phyloP scores from a whole-genome alignment of 2,797 vertebrate genomes.

The Babyrousa celebensis region DNA sequence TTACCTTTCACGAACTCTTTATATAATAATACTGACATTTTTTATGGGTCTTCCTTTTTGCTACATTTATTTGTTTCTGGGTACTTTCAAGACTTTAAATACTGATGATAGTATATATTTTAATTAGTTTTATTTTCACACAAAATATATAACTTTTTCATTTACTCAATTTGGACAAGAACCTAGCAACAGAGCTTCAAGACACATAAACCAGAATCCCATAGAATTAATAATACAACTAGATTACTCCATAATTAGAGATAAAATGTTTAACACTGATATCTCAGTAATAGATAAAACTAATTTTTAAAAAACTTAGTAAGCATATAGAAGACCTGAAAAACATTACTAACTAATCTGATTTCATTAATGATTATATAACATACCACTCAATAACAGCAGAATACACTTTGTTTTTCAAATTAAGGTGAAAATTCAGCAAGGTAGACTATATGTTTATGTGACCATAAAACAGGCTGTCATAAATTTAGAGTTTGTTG shows the following conservation, averaged over 20 bases:
- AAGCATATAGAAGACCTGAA: background rate
- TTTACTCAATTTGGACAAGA: background rate
- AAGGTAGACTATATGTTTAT: background rate
- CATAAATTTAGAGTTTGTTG: slow-evolving; percentile 23
- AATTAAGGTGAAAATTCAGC: background rate
- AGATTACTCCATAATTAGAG: background rate
- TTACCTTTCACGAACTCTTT: background rate
- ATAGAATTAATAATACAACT: slow-evolving; percentile 3
- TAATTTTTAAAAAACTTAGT: background rate
- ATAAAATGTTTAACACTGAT: background rate
- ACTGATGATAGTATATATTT: background rate
- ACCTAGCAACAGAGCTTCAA: background rate
- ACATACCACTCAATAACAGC: background rate
- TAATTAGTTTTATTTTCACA: slow-evolving; percentile 45
- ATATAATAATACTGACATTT: background rate
- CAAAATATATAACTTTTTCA: background rate
- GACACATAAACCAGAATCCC: background rate
- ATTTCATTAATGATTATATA: background rate
- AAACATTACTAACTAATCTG: background rate
- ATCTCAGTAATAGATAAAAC: slow-evolving; percentile 7
- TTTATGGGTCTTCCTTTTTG: background rate
- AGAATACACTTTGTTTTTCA: background rate
- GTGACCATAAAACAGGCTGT: background rate
- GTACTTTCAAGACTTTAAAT: background rate
- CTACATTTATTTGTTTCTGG: background rate